These are phyloP conservation scores for Anorthoa munda DNA, from an alignment of 2,888 invertebrate genomes.

Conservation along the genomic window DNA sequence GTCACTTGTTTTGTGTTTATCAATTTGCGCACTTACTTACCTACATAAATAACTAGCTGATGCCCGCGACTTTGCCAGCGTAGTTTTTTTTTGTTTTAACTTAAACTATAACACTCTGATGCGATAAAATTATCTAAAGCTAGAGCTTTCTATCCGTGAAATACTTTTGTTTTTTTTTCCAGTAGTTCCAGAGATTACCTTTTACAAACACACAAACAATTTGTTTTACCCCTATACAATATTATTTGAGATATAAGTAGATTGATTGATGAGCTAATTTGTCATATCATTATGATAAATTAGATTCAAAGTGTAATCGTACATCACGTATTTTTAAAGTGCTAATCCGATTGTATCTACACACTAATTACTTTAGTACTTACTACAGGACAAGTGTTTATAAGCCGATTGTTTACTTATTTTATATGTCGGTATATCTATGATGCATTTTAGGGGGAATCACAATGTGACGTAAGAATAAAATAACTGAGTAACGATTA, in stretches of 20 bases:
- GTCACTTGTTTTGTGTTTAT: neutral
- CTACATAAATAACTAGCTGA: neutral
- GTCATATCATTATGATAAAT: conserved; percentile 25
- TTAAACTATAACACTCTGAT: no score
- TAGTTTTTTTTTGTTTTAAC: no score
- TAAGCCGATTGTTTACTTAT: neutral
- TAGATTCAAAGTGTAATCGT: neutral
- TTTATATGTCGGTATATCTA: neutral
- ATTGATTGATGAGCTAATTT: conserved; percentile 27
- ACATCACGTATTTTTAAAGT: neutral
- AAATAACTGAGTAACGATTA: neutral
- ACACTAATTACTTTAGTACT: neutral
- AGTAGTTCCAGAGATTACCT: neutral
- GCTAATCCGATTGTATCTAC: neutral
- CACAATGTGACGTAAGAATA: neutral
- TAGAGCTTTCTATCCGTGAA: no score
- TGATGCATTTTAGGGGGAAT: neutral
- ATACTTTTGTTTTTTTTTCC: no score
- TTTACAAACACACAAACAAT: neutral
- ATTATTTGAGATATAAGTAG: no score
- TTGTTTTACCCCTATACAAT: no score
- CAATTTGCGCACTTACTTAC: neutral
- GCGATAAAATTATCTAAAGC: no score
- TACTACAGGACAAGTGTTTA: neutral
- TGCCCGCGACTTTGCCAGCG: no score